Percentiles rank a stretch among this genome's conserved stretches.
Evolutionary conservation across 2,888 invertebrate genomes (phyloP).

Genomic region (Drosophila siamana): DNA sequence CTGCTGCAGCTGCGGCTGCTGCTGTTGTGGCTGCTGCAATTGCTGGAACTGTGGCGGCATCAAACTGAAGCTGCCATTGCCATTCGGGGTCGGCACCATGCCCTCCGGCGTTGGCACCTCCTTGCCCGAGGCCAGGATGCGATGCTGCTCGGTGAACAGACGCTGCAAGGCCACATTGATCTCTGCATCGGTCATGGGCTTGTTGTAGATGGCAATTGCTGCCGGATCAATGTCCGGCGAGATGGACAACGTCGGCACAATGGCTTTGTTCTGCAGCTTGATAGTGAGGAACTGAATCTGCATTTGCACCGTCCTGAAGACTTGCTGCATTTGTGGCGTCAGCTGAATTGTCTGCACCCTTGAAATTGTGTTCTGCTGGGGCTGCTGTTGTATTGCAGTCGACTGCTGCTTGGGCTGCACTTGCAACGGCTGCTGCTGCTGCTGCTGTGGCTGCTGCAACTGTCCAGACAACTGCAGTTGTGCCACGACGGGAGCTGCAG

Average conservation of each 20-base stretch:
- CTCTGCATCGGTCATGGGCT: slow-evolving; percentile 86
- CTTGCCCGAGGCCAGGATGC: slow-evolving; percentile 90
- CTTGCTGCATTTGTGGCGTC: slow-evolving; percentile 90
- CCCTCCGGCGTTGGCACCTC: slow-evolving; percentile 87
- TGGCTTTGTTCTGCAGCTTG: slow-evolving; percentile 86
- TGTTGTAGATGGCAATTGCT: slow-evolving; percentile 83
- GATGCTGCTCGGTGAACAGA: slow-evolving; percentile 89
- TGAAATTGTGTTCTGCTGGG: slow-evolving; percentile 85
- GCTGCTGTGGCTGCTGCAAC: slow-evolving; percentile 44
- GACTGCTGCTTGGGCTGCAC: slow-evolving; percentile 27
- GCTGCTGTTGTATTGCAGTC: slow-evolving; percentile 47
- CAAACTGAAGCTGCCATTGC: slow-evolving; percentile 73
- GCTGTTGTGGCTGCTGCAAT: slow-evolving; percentile 49
- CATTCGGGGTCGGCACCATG: slow-evolving; percentile 84
- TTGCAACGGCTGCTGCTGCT: slow-evolving; percentile 4
- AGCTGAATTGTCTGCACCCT: slow-evolving; percentile 91
- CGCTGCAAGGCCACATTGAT: slow-evolving; percentile 87
- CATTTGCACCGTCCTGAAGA: slow-evolving; percentile 88
- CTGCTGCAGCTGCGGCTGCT: slow-evolving; percentile 43
- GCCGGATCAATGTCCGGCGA: slow-evolving; percentile 84
- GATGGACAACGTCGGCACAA: slow-evolving; percentile 82
- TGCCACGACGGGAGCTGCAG: slow-evolving; percentile 40
- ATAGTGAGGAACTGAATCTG: slow-evolving; percentile 89
- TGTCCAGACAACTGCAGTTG: slow-evolving; percentile 33
- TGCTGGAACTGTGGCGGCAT: slow-evolving; percentile 71